Evolutionary conservation across 1,140 invertebrate species (phyloP).

Genomic region (Drosophila melanica): DNA sequence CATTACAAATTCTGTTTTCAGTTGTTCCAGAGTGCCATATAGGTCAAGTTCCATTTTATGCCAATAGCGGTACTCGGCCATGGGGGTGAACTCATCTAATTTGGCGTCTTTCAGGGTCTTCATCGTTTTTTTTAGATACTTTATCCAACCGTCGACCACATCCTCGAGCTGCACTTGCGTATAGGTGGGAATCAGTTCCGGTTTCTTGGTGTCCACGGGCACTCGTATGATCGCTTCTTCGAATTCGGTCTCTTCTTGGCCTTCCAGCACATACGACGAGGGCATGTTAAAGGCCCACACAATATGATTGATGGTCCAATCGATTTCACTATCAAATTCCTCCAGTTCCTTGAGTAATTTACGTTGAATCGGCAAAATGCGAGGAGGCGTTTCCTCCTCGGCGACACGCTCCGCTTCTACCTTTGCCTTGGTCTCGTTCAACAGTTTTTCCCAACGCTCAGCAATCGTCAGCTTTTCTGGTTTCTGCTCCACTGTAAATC

Average conservation of each 20-base stretch:
- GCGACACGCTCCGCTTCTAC: conserved; percentile 64
- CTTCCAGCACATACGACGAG: conserved; percentile 85
- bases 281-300: conserved; percentile 88
- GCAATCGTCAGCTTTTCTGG: conserved; percentile 69
- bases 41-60: conserved; percentile 90
- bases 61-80: conserved; percentile 94
- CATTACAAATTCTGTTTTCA: conserved; percentile 89
- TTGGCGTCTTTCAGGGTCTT: conserved; percentile 84
- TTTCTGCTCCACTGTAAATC: conserved; percentile 48
- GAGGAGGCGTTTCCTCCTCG: conserved; percentile 58
- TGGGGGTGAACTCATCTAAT: conserved; percentile 89
- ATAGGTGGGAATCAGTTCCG: conserved; percentile 84
- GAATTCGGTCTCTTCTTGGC: conserved; percentile 83
- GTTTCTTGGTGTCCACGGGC: conserved; percentile 83
- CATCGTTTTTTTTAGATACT: conserved; percentile 86
- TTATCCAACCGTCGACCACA: conserved; percentile 87
- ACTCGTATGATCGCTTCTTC: conserved; percentile 85
- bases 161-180: conserved; percentile 87
- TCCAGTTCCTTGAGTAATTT: conserved; percentile 69
- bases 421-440: conserved; percentile 72
- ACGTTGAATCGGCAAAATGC: conserved; percentile 64
- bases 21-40: conserved; percentile 91
- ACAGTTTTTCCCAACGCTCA: conserved; percentile 76
- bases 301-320: conserved; percentile 87
- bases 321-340: conserved; percentile 67